Conservation (phyloP, 2,113 vertebrate genomes). For the Procavia capensis region DNA sequence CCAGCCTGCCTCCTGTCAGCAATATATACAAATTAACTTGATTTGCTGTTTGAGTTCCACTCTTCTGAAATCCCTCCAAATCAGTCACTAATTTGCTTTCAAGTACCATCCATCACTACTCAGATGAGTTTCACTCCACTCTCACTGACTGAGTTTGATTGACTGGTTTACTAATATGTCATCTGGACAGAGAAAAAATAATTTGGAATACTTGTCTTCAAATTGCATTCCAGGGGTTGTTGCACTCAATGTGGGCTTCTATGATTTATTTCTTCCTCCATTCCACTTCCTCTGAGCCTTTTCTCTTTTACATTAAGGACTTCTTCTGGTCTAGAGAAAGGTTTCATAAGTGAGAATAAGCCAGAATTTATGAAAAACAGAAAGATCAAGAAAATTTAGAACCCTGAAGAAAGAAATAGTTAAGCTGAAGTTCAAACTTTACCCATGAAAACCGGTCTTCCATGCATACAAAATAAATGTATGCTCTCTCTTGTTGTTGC, state of each 20-base stretch:
- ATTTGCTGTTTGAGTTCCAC: slow-evolving; percentile 15
- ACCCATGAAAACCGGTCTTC: not conserved
- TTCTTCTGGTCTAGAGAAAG: slow-evolving; percentile 33
- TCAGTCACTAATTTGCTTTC: slow-evolving; percentile 49
- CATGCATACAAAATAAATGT: not conserved
- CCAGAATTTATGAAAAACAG: slow-evolving; percentile 23
- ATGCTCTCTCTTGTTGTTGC: not conserved
- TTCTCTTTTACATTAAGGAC: not conserved
- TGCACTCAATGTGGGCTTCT: slow-evolving; percentile 37
- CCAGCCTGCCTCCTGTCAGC: not conserved
- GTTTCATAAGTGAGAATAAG: slow-evolving; percentile 36
- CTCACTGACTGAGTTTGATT: slow-evolving; percentile 64
- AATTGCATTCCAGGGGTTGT: slow-evolving; percentile 10
- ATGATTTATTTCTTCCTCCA: not conserved
- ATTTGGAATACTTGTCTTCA: slow-evolving; percentile 56
- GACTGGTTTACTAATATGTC: slow-evolving; percentile 45
- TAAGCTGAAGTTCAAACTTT: slow-evolving; percentile 18
- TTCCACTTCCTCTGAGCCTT: not conserved
- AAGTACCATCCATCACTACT: slow-evolving; percentile 36
- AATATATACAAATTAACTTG: not conserved
- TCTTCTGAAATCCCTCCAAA: slow-evolving; percentile 36
- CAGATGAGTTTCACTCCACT: not conserved
- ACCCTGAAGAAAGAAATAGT: slow-evolving; percentile 6
- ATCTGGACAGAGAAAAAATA: slow-evolving; percentile 56
- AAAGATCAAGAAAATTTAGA: not conserved